Conservation (phyloP, 2,113 vertebrate genomes). For the Coryphaenoides rupestris region DNA sequence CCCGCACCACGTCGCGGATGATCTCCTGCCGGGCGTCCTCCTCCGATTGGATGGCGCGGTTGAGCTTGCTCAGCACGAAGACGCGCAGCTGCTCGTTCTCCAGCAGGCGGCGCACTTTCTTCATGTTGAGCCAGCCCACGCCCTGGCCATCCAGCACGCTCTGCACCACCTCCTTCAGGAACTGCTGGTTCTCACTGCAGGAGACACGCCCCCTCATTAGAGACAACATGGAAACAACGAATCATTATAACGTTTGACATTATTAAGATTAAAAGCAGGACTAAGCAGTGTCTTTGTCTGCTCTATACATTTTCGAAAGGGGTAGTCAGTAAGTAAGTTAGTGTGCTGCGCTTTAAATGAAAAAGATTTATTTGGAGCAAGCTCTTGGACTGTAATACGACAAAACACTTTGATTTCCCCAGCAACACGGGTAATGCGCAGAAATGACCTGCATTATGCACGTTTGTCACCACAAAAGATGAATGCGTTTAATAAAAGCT, state of each 20-base stretch:
- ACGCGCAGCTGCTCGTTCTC: conserved; percentile 96
- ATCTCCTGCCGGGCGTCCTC: conserved; percentile 88
- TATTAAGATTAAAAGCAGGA: too few species aligned
- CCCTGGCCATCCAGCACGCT: conserved; percentile 95
- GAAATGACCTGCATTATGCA: too few species aligned
- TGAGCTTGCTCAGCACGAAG: conserved; percentile 93
- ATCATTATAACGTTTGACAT: too few species aligned
- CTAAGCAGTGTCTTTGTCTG: too few species aligned
- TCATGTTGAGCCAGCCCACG: conserved; percentile 97
- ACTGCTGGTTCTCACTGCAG: conserved; percentile 98
- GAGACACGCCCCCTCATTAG: not conserved
- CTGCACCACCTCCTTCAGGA: conserved; percentile 96
- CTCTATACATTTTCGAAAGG: too few species aligned
- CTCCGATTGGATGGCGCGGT: conserved; percentile 82
- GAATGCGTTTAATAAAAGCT: too few species aligned
- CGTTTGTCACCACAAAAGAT: too few species aligned
- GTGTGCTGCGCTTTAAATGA: too few species aligned
- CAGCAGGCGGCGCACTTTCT: conserved; percentile 92
- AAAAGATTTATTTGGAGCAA: too few species aligned
- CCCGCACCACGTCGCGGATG: conserved; percentile 94
- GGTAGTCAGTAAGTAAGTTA: too few species aligned
- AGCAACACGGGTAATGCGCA: too few species aligned
- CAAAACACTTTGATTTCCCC: not conserved
- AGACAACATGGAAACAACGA: not conserved
- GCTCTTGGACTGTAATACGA: too few species aligned